phyloP scores from a whole-genome alignment of 2,888 invertebrate species.

The Leucoptera coffeella region DNA sequence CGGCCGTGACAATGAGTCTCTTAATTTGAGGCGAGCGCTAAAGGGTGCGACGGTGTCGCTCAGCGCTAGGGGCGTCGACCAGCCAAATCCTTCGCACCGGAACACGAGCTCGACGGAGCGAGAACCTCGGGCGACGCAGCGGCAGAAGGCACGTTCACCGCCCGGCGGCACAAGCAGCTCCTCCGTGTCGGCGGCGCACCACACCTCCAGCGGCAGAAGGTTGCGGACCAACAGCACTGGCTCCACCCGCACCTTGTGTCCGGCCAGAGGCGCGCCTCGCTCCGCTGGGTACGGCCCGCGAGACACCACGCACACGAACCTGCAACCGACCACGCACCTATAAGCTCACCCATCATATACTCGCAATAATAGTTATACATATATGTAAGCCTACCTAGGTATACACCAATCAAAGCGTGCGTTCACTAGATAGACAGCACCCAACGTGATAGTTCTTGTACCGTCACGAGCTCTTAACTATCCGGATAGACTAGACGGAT shows the following conservation, averaged over 20 bases:
- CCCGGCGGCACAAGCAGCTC: conserved; percentile 22
- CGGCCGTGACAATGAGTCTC: conserved; percentile 67
- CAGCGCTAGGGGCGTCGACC: conserved; percentile 58
- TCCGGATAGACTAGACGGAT: too few species aligned
- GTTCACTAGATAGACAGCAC: too few species aligned
- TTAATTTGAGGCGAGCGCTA: conserved; percentile 64
- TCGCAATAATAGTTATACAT: too few species aligned
- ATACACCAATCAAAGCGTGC: too few species aligned
- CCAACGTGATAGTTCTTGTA: too few species aligned
- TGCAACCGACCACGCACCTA: too few species aligned
- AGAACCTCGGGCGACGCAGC: too few species aligned
- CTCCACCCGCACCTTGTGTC: conserved; percentile 78
- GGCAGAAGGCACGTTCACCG: conserved; percentile 27
- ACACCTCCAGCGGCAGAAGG: conserved; percentile 77
- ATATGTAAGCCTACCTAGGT: too few species aligned
- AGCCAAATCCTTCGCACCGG: conserved; percentile 78
- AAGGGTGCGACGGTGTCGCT: conserved; percentile 44
- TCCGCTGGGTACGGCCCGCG: conserved; percentile 77
- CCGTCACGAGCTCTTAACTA: too few species aligned
- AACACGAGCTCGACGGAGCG: conserved; percentile 69
- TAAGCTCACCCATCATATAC: too few species aligned
- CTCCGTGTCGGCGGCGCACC: conserved; percentile 38
- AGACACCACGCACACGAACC: conserved; percentile 74
- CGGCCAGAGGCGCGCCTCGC: conserved; percentile 61
- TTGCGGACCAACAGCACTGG: conserved; percentile 83